phyloP scores from a whole-genome alignment of 2,113 vertebrate genomes.

The Struthidea cinerea region DNA sequence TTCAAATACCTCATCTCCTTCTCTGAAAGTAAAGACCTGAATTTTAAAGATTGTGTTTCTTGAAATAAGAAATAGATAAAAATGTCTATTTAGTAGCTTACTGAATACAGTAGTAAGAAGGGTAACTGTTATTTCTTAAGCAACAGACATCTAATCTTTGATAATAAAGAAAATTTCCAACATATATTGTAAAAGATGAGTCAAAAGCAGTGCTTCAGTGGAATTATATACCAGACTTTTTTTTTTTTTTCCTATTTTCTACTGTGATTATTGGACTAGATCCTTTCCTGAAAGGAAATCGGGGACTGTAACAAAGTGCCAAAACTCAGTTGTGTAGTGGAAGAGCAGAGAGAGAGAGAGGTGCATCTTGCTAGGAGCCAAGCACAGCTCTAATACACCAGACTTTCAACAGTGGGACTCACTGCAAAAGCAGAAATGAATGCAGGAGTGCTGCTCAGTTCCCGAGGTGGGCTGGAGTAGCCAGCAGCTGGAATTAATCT shows the following conservation, averaged over 20 bases:
- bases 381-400: not conserved
- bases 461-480: not conserved
- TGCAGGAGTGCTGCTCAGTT: not conserved
- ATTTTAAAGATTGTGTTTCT: not conserved
- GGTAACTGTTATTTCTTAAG: not conserved
- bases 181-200: not conserved
- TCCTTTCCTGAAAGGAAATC: not conserved
- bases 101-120: not conserved
- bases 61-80: not conserved
- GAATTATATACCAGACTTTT: not conserved
- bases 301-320: not conserved
- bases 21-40: not conserved
- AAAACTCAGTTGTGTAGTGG: not conserved
- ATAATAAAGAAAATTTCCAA: not conserved
- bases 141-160: not conserved
- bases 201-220: not conserved
- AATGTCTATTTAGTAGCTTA: not conserved
- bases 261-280: not conserved
- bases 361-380: not conserved
- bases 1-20: not conserved
- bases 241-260: not conserved
- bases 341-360: not conserved
- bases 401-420: not conserved
- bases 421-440: not conserved
- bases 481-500: constrained; percentile 38